Percentiles rank a stretch among this genome's conserved stretches.
Conservation (phyloP, 1,140 invertebrate genomes). For the Plodia interpunctella region DNA sequence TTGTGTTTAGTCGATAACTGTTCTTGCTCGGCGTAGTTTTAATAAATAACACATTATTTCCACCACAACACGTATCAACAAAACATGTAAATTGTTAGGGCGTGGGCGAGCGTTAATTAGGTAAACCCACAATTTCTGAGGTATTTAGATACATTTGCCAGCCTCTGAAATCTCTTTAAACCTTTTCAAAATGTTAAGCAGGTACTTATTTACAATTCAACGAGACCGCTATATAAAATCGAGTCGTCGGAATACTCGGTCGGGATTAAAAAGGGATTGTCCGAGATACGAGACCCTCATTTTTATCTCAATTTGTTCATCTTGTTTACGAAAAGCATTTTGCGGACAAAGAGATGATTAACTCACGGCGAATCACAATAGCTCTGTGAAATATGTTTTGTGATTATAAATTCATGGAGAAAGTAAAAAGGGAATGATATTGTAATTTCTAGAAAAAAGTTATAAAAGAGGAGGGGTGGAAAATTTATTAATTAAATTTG, state of each 20-base stretch:
- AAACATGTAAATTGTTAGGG: not conserved
- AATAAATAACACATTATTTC: not conserved
- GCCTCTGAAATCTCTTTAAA: constrained; percentile 24
- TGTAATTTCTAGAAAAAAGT: constrained; percentile 21
- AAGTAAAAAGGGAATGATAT: constrained; percentile 5
- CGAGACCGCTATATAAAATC: constrained; percentile 34
- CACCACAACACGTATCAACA: not conserved
- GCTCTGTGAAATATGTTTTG: constrained; percentile 15
- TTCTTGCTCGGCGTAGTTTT: not conserved
- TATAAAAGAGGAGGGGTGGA: constrained; percentile 43
- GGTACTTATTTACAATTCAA: constrained; percentile 43
- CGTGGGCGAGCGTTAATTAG: constrained; percentile 8
- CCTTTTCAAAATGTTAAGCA: constrained; percentile 26
- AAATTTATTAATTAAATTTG: constrained; percentile 74
- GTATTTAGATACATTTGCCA: constrained; percentile 9
- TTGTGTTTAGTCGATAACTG: not conserved
- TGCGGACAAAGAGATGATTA: constrained; percentile 40
- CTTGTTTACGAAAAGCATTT: constrained; percentile 39
- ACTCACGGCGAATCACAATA: constrained; percentile 31
- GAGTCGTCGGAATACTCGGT: constrained; percentile 29
- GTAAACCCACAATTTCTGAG: constrained; percentile 9
- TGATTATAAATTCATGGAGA: constrained; percentile 37
- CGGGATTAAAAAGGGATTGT: constrained; percentile 52
- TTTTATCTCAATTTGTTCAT: constrained; percentile 58
- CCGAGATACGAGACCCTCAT: constrained; percentile 39